Evolutionary conservation across 2,888 invertebrate genomes (phyloP), one percentile per base, ranked within the genome.

Genomic region (Tolmerus cingulatus): DNA sequence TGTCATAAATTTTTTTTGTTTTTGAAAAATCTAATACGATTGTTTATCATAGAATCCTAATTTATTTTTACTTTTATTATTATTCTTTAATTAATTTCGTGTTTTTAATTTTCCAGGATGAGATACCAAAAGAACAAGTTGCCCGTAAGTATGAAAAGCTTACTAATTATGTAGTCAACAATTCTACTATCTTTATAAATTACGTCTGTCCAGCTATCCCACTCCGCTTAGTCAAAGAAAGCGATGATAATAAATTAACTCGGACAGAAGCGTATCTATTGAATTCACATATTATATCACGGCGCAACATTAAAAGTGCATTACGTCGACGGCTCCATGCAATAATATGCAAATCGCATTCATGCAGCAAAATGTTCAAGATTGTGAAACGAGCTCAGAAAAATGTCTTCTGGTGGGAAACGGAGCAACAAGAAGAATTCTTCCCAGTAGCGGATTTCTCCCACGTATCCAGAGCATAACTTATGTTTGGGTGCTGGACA

Each of bases 91-190:
- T 51, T 34, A 34, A 34, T 51, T 16, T 7, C 7, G 5, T 51
- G n/a, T 19, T n/a, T 16, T 1, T 46, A 14, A n/a, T 51, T 74
- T 85, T 85, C 7, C 84, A 85, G 85, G 85, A 85, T 46, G 85
- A 85, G 1, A 5, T 85, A 74, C 87, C 87, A 27, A 87, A 87
- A 79, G 87, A 87, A 43, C 86, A 86, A 74, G 55, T 87, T 55
- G 74, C n/a, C 14, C 55, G 87, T 87, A 86, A 87, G 87, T 87
- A 79, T 3, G 27, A 4, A 76, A 19, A 19, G 5, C 9, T 16
- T 0, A 9, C n/a, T 76, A 76, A 34, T 37, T n/a, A 34, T 37
- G 12, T 37, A 34, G 16, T 16, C 76, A 76, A 76, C 16, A 76
- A 37, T 34, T 74, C 7, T 27, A 27, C 2, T 23, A 12, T 12